Conservation (phyloP, 1,140 invertebrate genomes). For the Drosophila bocqueti region DNA sequence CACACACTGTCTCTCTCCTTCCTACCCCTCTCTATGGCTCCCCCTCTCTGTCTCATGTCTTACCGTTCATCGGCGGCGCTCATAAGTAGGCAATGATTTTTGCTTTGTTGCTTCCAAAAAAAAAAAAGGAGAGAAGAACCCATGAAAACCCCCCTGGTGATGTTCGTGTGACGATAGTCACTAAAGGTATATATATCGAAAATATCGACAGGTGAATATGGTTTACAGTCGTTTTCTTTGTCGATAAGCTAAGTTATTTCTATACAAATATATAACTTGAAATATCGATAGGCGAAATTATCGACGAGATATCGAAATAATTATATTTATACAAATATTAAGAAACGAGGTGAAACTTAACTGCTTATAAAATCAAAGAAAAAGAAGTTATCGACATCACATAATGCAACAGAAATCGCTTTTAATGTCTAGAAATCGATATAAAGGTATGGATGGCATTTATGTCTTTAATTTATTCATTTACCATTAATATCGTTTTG, state of each 20-base stretch:
- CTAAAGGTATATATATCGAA: no score
- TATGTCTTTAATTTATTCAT: neutral
- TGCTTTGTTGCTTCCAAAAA: slow-evolving; percentile 45
- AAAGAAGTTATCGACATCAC: no score
- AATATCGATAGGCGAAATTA: neutral
- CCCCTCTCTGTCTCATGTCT: neutral
- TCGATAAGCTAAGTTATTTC: neutral
- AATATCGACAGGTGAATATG: no score
- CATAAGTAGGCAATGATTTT: slow-evolving; percentile 82
- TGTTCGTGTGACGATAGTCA: neutral
- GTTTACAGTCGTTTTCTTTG: no score
- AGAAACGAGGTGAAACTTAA: no score
- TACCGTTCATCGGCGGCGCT: slow-evolving; percentile 41
- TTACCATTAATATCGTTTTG: neutral
- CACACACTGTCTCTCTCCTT: neutral
- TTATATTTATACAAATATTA: neutral
- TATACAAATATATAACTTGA: no score
- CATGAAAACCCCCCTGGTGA: neutral
- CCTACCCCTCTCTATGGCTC: neutral
- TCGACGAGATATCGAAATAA: neutral
- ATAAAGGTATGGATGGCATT: neutral
- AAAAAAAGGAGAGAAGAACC: neutral
- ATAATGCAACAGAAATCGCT: no score
- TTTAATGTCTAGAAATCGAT: neutral
- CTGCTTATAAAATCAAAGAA: no score